Evolutionary conservation across 2,113 vertebrate genomes (phyloP), one percentile per base, ranked within the genome.

Genomic region (Podarcis cretensis): DNA sequence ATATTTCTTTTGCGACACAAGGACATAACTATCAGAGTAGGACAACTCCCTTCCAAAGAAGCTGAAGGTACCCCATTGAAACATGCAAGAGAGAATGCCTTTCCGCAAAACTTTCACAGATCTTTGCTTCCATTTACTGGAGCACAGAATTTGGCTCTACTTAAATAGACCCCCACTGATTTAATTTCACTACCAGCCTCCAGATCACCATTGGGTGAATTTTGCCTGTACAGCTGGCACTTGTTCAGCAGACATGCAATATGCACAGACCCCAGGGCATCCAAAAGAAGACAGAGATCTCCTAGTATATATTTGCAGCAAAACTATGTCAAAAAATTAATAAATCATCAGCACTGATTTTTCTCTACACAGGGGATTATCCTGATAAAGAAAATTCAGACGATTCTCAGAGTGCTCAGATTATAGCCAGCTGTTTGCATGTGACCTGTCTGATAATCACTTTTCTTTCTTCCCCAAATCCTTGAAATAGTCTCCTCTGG

Each of bases 401-500:
- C 54, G 27, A 57, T 35, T 27, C 69, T 25, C 68, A 6, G 54
- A 48, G 6, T 68, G 30, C 6, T 79, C 63, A 4, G 20, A 80
- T 69, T 79, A 80, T 80, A 54, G 75, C 63, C 63, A 79, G 20
- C 35, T 79, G 43, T 48, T 48, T 69, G 6, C 23, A 54, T 79
- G 68, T 48, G 20, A 14, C 40, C 65, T 68, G 48, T 35, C 48
- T 69, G 65, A 68, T 48, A 25, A 69, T n/a, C 20, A 80, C n/a
- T 80, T 32, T 69, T 65, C 9, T 32, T 35, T 57, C 40, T 32
- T 23, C 66, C 40, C 43, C 14, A 69, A 83, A 18, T 83, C 66
- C 25, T 79, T 71, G 40, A 80, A 87, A 57, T 69, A 5, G 69
- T 80, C 92, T 92, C 27, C 86, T 90, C 90, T 93, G 79, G 32